A percentile compares a stretch with the other conserved stretches of the same genome.
Conservation (phyloP, 2,113 vertebrate species). For the Stercorarius parasiticus region DNA sequence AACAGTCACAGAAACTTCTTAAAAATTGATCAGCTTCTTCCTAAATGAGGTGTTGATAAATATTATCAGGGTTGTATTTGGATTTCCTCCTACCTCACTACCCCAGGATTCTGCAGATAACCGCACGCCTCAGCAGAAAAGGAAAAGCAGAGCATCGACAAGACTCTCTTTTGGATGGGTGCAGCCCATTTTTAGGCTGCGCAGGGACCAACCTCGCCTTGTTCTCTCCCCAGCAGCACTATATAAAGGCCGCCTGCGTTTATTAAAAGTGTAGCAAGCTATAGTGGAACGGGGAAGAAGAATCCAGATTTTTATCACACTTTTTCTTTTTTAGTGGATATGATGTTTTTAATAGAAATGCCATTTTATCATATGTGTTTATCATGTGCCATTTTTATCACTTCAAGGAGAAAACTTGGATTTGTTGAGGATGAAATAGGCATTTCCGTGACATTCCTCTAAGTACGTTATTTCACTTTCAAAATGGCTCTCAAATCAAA, state of each 20-base stretch:
- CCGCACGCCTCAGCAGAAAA: background rate
- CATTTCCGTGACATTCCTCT: background rate
- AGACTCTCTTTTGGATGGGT: background rate
- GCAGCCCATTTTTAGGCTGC: background rate
- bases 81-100: background rate
- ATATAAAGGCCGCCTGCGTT: background rate
- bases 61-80: background rate
- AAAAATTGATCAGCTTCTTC: slow-evolving; percentile 32
- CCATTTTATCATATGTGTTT: background rate
- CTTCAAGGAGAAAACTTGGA: background rate
- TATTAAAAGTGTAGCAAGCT: background rate
- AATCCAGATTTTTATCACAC: background rate
- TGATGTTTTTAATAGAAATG: background rate
- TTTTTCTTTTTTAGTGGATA: background rate
- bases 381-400: background rate
- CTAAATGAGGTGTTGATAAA: slow-evolving; percentile 31
- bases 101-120: background rate
- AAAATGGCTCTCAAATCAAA: background rate
- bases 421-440: background rate
- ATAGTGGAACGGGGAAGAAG: background rate
- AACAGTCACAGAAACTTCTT: background rate
- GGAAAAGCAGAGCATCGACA: background rate
- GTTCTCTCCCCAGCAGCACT: background rate
- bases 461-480: background rate
- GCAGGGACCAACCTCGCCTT: background rate